Conservation (phyloP, 2,113 vertebrate genomes). For the Mastomys natalensis region DNA sequence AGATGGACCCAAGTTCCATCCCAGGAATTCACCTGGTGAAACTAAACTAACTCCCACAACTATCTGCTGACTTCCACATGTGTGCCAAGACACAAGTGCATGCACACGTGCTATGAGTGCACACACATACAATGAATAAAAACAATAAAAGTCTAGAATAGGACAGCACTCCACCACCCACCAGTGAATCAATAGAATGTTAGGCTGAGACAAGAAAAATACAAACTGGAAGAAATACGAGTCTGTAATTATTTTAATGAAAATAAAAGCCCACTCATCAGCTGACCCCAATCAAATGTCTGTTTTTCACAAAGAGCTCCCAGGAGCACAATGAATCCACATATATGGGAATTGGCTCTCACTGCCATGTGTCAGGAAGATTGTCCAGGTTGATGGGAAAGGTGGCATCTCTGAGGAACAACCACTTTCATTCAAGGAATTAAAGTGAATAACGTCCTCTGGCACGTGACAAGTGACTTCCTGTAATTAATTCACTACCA, state of each 20-base stretch:
- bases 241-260: slow-evolving; percentile 2
- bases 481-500: slow-evolving; percentile 7
- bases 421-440: background rate
- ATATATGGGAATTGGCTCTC: background rate
- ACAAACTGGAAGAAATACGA: background rate
- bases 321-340: background rate
- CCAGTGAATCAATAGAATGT: background rate
- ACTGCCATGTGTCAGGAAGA: background rate
- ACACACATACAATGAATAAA: background rate
- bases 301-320: background rate
- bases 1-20: background rate
- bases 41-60: background rate
- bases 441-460: background rate
- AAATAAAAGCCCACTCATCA: background rate
- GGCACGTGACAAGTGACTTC: background rate
- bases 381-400: background rate
- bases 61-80: background rate
- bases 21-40: background rate
- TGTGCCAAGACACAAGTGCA: background rate
- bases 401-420: background rate
- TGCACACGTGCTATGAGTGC: background rate
- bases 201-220: background rate
- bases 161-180: background rate
- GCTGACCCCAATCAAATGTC: background rate
- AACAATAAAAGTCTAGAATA: background rate